A percentile compares a stretch with the other conserved stretches of the same genome.
phyloP scores from a whole-genome alignment of 1,140 invertebrate species.

The Teleogryllus occipitalis region DNA sequence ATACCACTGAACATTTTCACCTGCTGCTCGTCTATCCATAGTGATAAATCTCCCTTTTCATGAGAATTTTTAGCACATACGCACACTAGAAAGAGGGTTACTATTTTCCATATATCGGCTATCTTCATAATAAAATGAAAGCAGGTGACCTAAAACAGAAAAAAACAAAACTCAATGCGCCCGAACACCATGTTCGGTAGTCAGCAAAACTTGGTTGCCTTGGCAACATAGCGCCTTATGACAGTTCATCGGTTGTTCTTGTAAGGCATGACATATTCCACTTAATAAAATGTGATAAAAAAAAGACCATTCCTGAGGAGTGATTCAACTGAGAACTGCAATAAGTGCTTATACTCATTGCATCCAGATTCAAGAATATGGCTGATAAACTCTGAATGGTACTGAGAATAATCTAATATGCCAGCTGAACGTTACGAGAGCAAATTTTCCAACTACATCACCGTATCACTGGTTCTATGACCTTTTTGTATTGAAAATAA shows the following conservation, averaged over 20 bases:
- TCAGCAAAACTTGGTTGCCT: not conserved
- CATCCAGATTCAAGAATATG: no score
- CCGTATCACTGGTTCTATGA: no score
- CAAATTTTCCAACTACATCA: no score
- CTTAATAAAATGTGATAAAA: no score
- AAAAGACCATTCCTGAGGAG: no score
- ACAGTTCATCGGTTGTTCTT: not conserved
- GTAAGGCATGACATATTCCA: no score
- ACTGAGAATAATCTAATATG: no score
- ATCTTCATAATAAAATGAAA: not conserved
- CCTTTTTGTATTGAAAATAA: no score
- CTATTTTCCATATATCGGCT: not conserved
- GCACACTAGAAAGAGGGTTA: not conserved
- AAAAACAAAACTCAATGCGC: not conserved
- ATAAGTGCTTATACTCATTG: no score
- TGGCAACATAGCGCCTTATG: not conserved
- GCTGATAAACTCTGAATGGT: no score
- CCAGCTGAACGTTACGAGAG: no score
- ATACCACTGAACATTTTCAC: conserved; percentile 82
- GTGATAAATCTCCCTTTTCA: conserved; percentile 53
- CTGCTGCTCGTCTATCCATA: conserved; percentile 83
- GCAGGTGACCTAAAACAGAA: not conserved
- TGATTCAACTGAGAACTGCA: no score
- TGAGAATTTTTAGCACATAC: conserved; percentile 10
- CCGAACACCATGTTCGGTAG: not conserved